Percentiles rank a stretch among this genome's conserved stretches.
Evolutionary conservation across 2,113 vertebrate genomes (phyloP).

Genomic region (Sinosuthora webbiana): DNA sequence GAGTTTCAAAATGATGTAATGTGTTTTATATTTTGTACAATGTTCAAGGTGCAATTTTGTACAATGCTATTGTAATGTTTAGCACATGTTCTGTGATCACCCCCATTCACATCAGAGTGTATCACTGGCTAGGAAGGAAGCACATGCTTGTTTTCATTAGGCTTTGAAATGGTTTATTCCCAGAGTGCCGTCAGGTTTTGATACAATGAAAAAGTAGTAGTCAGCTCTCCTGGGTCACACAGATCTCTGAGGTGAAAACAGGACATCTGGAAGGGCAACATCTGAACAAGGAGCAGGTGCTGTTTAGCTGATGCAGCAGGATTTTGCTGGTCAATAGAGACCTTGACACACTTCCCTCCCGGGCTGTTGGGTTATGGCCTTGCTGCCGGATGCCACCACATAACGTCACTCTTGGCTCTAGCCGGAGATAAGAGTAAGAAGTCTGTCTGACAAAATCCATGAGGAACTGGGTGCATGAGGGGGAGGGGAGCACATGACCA

Average conservation of each 20-base stretch:
- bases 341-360: conserved; percentile 44
- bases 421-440: not conserved
- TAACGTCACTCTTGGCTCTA: not conserved
- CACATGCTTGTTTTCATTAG: conserved; percentile 8
- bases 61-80: not conserved
- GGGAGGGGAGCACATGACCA: not conserved
- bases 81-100: not conserved
- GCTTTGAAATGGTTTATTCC: not conserved
- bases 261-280: conserved; percentile 1
- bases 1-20: not conserved
- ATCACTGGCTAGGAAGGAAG: not conserved
- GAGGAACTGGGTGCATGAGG: not conserved
- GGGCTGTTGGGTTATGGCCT: not conserved
- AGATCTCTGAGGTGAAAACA: conserved; percentile 3
- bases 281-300: conserved; percentile 10
- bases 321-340: not conserved
- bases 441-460: not conserved
- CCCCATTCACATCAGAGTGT: not conserved
- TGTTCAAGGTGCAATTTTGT: not conserved
- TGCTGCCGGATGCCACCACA: not conserved
- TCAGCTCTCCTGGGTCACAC: not conserved
- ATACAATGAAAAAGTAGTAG: conserved; percentile 8
- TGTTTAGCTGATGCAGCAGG: conserved; percentile 39
- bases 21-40: not conserved
- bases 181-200: not conserved